Percentiles rank a stretch among this genome's conserved stretches.
Evolutionary conservation across 2,113 vertebrate genomes (phyloP).

Genomic region (Himantopus leucocephalus): DNA sequence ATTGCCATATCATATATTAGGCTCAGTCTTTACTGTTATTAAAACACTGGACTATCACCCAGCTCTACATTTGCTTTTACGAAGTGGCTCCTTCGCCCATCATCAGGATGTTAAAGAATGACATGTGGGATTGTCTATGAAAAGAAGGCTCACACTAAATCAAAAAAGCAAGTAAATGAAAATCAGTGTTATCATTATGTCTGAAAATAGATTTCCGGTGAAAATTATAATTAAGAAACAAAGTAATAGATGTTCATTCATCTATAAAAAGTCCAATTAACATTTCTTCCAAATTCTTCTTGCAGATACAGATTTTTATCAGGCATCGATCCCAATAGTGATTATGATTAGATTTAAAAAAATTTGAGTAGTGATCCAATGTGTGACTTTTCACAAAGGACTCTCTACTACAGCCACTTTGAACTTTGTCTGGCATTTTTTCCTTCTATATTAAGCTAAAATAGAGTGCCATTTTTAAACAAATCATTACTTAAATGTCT

Average conservation of each 20-base stretch:
- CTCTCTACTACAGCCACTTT: background rate
- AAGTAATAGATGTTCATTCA: background rate
- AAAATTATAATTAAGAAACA: background rate
- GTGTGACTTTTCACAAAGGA: background rate
- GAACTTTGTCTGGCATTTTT: background rate
- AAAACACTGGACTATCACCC: background rate
- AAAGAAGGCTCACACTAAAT: background rate
- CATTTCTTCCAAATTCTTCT: background rate
- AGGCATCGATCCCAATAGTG: background rate
- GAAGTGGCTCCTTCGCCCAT: background rate
- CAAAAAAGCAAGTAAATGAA: background rate
- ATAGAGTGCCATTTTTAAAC: background rate
- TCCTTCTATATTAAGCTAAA: background rate
- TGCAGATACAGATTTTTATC: background rate
- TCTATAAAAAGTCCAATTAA: background rate
- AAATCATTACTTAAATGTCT: background rate
- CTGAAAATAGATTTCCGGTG: background rate
- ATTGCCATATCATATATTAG: slow-evolving; percentile 49
- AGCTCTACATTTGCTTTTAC: background rate
- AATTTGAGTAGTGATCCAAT: background rate
- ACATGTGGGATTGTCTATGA: background rate
- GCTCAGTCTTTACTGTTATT: background rate
- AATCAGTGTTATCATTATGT: background rate
- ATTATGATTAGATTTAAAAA: background rate
- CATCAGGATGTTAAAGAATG: background rate